phyloP scores from a whole-genome alignment of 2,113 vertebrate genomes.

The Ageneiosus marmoratus region DNA sequence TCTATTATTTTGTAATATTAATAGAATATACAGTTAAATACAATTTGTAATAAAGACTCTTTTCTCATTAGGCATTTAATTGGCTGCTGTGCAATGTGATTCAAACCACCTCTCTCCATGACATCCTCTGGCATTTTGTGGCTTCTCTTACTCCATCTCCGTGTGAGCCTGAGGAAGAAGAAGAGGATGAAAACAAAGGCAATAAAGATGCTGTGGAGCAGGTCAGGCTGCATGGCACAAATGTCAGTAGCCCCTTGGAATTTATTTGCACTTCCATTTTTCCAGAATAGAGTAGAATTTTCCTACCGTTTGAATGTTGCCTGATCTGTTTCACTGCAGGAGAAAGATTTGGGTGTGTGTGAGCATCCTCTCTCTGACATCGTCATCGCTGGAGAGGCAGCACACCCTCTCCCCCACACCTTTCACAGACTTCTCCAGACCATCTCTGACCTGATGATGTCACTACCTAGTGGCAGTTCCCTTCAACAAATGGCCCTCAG shows the following conservation, averaged over 20 bases:
- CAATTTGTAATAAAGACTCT: neutral
- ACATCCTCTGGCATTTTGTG: constrained; percentile 98
- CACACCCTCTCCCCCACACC: constrained; percentile 94
- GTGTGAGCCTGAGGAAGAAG: constrained; percentile 91
- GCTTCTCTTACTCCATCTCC: constrained; percentile 94
- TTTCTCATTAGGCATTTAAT: constrained; percentile 87
- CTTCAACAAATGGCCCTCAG: constrained; percentile 97
- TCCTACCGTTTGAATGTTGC: neutral
- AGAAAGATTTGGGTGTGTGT: constrained; percentile 93
- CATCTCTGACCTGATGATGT: constrained; percentile 99
- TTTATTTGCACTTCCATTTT: neutral
- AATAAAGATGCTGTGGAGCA: constrained; percentile 93
- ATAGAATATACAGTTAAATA: neutral
- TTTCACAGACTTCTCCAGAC: constrained; percentile 97
- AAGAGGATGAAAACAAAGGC: constrained; percentile 94
- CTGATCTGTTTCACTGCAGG: constrained; percentile 68
- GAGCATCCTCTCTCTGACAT: constrained; percentile 97
- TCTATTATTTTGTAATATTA: neutral
- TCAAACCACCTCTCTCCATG: constrained; percentile 96
- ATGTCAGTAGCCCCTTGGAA: neutral
- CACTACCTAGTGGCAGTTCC: constrained; percentile 93
- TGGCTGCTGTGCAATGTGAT: constrained; percentile 99
- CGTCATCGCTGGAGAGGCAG: constrained; percentile 96
- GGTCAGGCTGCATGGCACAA: constrained; percentile 62
- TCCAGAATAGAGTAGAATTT: neutral